Evolutionary conservation across 2,797 vertebrate species (phyloP).

Genomic region (Myotis pilosus): DNA sequence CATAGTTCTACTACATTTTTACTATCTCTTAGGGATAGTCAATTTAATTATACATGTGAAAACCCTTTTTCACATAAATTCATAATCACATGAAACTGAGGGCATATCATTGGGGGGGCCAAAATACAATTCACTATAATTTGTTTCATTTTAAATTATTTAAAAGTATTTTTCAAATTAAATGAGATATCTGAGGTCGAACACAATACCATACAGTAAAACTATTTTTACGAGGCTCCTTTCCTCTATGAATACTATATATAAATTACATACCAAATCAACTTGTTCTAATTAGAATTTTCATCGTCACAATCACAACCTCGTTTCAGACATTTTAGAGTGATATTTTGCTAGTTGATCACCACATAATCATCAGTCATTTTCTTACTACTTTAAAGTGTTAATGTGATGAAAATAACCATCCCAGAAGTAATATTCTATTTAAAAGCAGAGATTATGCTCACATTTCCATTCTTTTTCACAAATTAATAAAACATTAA

Average conservation of each 20-base stretch:
- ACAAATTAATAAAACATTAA: not conserved
- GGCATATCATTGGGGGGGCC: not conserved
- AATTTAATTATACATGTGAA: not conserved
- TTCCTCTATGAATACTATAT: not conserved
- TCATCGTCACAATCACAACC: not conserved
- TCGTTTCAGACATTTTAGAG: not conserved
- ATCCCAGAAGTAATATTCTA: not conserved
- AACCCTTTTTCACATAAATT: not conserved
- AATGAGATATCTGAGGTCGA: not conserved
- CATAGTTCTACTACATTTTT: not conserved
- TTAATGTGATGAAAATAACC: conserved; percentile 30
- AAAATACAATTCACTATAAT: not conserved
- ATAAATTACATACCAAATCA: not conserved
- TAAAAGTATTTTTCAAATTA: not conserved
- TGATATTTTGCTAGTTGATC: not conserved
- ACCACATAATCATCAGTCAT: not conserved
- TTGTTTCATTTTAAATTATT: conserved; percentile 7
- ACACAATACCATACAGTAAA: not conserved
- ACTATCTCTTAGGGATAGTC: not conserved
- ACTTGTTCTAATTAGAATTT: not conserved
- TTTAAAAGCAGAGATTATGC: not conserved
- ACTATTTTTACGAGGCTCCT: not conserved
- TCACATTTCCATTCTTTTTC: not conserved
- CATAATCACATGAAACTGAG: not conserved
- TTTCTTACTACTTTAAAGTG: not conserved